A percentile compares a stretch with the other conserved stretches of the same genome.
Conservation (phyloP, 2,113 vertebrate genomes). For the Nibea coibor region DNA sequence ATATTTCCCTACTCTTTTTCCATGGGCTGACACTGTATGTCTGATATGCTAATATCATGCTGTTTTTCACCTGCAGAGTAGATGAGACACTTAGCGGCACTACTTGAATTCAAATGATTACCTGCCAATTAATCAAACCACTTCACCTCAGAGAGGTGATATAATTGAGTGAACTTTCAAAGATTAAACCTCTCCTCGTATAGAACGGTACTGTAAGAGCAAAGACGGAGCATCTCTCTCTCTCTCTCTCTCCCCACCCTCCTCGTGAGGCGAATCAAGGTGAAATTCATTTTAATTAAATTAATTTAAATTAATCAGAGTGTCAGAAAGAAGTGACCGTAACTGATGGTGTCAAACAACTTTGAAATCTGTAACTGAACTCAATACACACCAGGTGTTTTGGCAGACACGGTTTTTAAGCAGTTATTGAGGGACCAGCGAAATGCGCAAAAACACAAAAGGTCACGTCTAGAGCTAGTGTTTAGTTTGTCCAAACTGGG, state of each 20-base stretch:
- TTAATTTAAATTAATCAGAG: conserved; percentile 46
- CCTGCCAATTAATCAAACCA: conserved; percentile 55
- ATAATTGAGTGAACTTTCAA: conserved; percentile 40
- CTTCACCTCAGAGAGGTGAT: conserved; percentile 43
- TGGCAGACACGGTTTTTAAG: no score
- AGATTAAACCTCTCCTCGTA: conserved; percentile 30
- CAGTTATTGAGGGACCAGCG: no score
- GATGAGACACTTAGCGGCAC: conserved; percentile 44
- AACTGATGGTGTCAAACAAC: no score
- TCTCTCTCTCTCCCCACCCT: background rate
- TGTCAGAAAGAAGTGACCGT: background rate
- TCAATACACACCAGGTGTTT: background rate
- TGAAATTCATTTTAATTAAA: conserved; percentile 53
- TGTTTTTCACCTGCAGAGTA: conserved; percentile 49
- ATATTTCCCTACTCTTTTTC: background rate
- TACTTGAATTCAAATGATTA: conserved; percentile 61
- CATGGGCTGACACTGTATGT: background rate
- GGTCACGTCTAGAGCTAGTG: no score
- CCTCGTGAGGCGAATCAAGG: conserved; percentile 51
- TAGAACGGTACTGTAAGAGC: background rate
- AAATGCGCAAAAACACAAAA: no score
- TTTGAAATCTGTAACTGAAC: background rate
- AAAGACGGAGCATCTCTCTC: conserved; percentile 4
- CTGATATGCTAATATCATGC: conserved; percentile 17
- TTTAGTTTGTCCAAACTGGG: no score